Conservation (phyloP, 2,113 vertebrate genomes). For the Neolamprologus variostigma region DNA sequence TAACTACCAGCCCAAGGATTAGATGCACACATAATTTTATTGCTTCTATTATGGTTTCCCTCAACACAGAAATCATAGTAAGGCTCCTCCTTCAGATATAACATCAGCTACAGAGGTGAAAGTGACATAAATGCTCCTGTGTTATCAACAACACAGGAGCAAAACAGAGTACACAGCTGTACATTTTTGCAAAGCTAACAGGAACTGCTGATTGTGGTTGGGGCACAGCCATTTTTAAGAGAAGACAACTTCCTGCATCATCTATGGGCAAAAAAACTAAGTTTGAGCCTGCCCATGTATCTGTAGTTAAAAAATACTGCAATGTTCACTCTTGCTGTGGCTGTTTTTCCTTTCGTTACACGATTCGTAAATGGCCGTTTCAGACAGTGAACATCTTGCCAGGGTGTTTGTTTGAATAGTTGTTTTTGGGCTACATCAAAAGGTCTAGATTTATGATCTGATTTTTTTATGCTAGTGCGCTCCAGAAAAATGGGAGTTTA, state of each 20-base stretch:
- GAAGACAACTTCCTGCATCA: not conserved
- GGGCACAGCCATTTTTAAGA: not conserved
- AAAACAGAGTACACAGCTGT: not conserved
- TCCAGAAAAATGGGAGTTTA: not conserved
- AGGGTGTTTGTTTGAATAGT: not conserved
- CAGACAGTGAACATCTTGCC: not conserved
- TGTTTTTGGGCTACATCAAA: not conserved
- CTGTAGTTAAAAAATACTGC: not conserved
- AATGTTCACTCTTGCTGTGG: not conserved
- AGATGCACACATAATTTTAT: not conserved
- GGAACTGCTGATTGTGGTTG: not conserved
- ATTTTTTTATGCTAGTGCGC: not conserved
- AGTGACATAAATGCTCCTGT: not conserved
- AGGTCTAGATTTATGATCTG: not conserved
- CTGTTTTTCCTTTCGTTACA: not conserved
- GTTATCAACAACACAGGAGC: not conserved
- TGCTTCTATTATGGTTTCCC: not conserved
- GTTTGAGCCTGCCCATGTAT: not conserved
- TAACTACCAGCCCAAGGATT: not conserved
- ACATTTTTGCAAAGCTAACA: not conserved
- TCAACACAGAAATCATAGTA: not conserved
- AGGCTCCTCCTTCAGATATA: not conserved
- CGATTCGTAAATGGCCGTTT: not conserved
- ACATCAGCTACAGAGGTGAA: not conserved
- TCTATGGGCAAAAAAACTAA: not conserved